phyloP scores from a whole-genome alignment of 53 echinoderm and acorn worm genomes.

The Pentamera pediparva region DNA sequence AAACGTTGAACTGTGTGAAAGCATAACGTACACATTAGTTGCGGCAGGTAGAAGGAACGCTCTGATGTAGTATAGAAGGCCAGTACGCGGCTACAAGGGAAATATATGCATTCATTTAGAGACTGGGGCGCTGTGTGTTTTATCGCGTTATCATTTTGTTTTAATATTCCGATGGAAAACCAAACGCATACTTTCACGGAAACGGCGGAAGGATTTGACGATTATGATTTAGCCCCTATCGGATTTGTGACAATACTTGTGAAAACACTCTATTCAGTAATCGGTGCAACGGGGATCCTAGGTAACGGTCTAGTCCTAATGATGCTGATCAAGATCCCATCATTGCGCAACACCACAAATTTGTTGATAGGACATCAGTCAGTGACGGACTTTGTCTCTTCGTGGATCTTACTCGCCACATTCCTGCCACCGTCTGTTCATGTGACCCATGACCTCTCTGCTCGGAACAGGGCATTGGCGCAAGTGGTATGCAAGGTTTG shows the following conservation, averaged over 20 bases:
- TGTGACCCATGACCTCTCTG: background rate
- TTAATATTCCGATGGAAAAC: too few relatives aligned
- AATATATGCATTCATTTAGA: too few relatives aligned
- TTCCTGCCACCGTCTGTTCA: constrained; percentile 16
- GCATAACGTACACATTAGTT: too few relatives aligned
- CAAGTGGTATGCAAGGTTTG: constrained; percentile 12
- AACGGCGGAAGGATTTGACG: too few relatives aligned
- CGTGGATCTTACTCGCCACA: constrained; percentile 19
- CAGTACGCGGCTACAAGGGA: too few relatives aligned
- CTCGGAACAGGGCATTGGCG: background rate
- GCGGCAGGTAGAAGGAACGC: too few relatives aligned
- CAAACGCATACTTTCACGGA: too few relatives aligned
- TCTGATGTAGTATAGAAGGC: too few relatives aligned
- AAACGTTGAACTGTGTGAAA: too few relatives aligned
- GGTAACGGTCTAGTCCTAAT: constrained; percentile 25
- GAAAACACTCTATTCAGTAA: background rate
- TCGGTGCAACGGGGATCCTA: constrained; percentile 13
- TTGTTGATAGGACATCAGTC: constrained; percentile 38
- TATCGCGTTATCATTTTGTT: too few relatives aligned
- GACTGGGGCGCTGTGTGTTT: too few relatives aligned
- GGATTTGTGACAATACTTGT: background rate
- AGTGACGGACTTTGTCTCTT: constrained; percentile 28
- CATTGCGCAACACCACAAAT: constrained; percentile 34
- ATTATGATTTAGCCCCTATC: too few relatives aligned
- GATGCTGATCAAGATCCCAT: constrained; percentile 28